Evolutionary conservation across 2,113 vertebrate species (phyloP).

Genomic region (Cavia aperea): DNA sequence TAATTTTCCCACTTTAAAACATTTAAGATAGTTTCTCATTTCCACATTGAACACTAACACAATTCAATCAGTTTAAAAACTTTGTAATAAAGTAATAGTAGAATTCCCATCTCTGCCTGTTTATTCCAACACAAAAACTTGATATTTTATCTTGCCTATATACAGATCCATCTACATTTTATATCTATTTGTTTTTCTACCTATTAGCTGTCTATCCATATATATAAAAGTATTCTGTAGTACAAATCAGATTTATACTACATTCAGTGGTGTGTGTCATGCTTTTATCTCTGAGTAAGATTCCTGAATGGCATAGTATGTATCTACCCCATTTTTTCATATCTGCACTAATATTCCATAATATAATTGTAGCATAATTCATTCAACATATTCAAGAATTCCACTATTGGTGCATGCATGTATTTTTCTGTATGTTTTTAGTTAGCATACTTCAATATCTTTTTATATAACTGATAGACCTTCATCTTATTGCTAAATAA

Average conservation of each 20-base stretch:
- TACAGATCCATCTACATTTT: background rate
- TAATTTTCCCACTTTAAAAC: background rate
- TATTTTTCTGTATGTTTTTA: background rate
- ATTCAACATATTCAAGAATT: conserved; percentile 22
- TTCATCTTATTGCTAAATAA: background rate
- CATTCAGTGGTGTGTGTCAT: background rate
- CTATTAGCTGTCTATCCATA: background rate
- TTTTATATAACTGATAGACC: background rate
- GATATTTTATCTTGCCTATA: background rate
- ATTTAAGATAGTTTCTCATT: background rate
- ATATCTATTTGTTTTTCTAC: background rate
- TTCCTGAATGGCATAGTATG: background rate
- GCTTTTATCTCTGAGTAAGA: background rate
- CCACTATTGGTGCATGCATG: background rate
- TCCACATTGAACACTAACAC: background rate
- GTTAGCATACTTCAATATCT: background rate
- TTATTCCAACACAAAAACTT: background rate
- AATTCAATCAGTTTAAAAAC: background rate
- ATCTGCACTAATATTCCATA: background rate
- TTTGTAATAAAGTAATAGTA: background rate
- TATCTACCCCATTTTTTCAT: background rate
- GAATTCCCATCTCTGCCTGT: background rate
- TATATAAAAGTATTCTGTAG: background rate
- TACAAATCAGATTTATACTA: background rate
- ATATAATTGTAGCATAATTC: background rate